phyloP scores from a whole-genome alignment of 2,888 invertebrate genomes.

The Heterodera filipjevi region DNA sequence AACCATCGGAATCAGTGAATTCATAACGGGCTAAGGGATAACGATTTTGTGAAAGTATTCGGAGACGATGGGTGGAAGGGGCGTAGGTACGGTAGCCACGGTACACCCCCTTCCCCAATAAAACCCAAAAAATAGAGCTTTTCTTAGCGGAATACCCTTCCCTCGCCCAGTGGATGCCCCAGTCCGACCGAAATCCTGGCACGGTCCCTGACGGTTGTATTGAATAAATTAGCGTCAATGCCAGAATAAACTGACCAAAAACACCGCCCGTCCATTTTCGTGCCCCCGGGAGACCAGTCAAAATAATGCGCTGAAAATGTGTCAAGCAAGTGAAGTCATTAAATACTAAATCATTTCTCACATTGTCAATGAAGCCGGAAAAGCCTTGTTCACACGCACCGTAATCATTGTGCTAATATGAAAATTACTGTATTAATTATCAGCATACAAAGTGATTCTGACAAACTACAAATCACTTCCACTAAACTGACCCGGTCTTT shows the following conservation, averaged over 20 bases:
- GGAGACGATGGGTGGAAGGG: no score
- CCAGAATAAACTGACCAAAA: slow-evolving; percentile 38
- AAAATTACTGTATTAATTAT: no score
- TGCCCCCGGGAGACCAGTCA: slow-evolving; percentile 62
- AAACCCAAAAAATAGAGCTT: no score
- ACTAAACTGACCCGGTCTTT: slow-evolving; percentile 41
- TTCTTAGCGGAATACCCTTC: no score
- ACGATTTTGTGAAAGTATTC: not conserved
- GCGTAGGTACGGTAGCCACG: no score
- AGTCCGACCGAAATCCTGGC: no score
- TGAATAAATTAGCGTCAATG: not conserved
- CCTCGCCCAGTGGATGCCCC: no score
- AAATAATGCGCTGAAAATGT: slow-evolving; percentile 48
- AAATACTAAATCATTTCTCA: slow-evolving; percentile 15
- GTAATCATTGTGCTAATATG: slow-evolving; percentile 58
- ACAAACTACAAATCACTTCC: not conserved
- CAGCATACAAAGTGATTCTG: no score
- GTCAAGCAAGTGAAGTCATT: not conserved
- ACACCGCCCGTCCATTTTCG: slow-evolving; percentile 64
- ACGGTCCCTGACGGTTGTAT: no score
- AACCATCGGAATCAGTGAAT: slow-evolving; percentile 36
- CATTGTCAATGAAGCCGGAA: slow-evolving; percentile 59
- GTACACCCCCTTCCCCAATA: no score
- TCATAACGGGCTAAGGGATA: slow-evolving; percentile 38
- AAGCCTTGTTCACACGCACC: slow-evolving; percentile 64